These are phyloP conservation scores for Agrenia bidenticulata DNA, from an alignment of 2,888 invertebrate genomes.

Conservation along the genomic window DNA sequence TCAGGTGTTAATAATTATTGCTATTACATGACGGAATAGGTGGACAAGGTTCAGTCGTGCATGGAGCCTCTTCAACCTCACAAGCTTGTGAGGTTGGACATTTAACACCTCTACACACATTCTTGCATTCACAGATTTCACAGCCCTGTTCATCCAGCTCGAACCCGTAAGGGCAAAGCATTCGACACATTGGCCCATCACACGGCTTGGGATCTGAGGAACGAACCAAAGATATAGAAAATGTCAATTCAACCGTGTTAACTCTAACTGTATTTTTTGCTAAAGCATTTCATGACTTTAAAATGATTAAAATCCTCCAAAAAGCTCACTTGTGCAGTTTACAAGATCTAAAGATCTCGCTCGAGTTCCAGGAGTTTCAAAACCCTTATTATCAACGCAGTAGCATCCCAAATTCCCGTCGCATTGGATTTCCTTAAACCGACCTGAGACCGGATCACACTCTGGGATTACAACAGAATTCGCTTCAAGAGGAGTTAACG, in stretches of 20 bases:
- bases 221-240: not conserved
- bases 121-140: slow-evolving; percentile 66
- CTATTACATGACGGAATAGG: slow-evolving; percentile 76
- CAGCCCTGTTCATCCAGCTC: slow-evolving; percentile 69
- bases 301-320: no score
- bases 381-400: slow-evolving; percentile 62
- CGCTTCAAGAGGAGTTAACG: slow-evolving; percentile 59
- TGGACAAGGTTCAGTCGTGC: slow-evolving; percentile 76
- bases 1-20: not conserved
- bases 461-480: slow-evolving; percentile 52
- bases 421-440: slow-evolving; percentile 55
- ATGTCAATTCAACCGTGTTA: not conserved
- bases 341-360: slow-evolving; percentile 58
- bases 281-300: not conserved
- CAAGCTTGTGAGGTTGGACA: slow-evolving; percentile 60
- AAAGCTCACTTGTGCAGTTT: slow-evolving; percentile 66
- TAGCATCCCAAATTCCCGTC: slow-evolving; percentile 53
- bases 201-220: slow-evolving; percentile 65
- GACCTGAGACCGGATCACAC: slow-evolving; percentile 54
- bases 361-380: slow-evolving; percentile 56
- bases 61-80: slow-evolving; percentile 75
- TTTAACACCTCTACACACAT: slow-evolving; percentile 60
- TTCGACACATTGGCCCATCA: slow-evolving; percentile 77
- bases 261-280: not conserved
- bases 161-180: slow-evolving; percentile 83